Percentiles rank a stretch among this genome's conserved stretches.
These are phyloP conservation scores for Crotophaga sulcirostris DNA, from an alignment of 2,113 vertebrate species.

Conservation along the genomic window DNA sequence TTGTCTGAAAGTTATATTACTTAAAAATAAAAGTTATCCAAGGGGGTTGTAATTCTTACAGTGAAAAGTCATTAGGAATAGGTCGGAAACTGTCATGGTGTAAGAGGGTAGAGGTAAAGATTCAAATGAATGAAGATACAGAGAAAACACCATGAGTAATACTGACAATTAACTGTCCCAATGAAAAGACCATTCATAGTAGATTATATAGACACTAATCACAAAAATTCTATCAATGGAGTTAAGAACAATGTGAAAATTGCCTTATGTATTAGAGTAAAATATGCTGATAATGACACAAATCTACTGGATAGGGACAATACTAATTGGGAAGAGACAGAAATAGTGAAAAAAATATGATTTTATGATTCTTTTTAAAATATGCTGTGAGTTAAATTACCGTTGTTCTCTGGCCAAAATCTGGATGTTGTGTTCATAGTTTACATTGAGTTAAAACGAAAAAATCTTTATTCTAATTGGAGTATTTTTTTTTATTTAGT, in stretches of 20 bases:
- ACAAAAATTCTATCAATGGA: background rate
- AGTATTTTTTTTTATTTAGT: background rate
- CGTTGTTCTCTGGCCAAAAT: background rate
- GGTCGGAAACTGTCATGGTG: background rate
- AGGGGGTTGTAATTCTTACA: background rate
- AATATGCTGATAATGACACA: background rate
- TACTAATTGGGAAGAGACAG: background rate
- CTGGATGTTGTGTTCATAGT: background rate
- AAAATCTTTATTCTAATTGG: background rate
- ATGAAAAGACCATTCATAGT: background rate
- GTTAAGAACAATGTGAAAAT: background rate
- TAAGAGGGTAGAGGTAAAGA: background rate
- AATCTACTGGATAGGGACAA: background rate
- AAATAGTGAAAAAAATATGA: background rate
- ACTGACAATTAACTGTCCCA: background rate
- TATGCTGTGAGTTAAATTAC: background rate
- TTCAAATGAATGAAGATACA: background rate
- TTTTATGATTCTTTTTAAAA: background rate
- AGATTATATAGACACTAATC: background rate
- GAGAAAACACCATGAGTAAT: background rate
- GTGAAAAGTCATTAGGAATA: background rate
- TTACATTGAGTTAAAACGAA: background rate
- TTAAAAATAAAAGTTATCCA: background rate
- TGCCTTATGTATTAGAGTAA: background rate
- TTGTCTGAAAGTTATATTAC: background rate